phyloP scores from a whole-genome alignment of 2,113 vertebrate species.

The Rhombomys opimus region DNA sequence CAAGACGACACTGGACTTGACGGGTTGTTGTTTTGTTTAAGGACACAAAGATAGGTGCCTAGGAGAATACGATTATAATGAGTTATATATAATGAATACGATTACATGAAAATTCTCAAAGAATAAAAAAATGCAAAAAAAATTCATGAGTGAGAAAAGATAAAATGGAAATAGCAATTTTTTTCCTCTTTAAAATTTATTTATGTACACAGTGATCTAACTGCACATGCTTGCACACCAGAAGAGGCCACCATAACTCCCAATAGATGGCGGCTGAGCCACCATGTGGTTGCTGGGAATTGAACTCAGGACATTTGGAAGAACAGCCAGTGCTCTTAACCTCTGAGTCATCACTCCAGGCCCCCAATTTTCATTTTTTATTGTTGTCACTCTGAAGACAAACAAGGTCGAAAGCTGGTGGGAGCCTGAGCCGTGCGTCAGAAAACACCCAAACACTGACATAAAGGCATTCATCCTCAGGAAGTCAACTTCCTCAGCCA shows the following conservation, averaged over 20 bases:
- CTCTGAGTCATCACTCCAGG: too few species aligned
- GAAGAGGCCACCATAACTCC: too few species aligned
- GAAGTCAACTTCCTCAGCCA: background rate
- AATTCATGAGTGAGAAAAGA: background rate
- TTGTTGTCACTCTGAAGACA: background rate
- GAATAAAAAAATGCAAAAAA: background rate
- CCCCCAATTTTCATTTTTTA: background rate
- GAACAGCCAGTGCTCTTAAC: too few species aligned
- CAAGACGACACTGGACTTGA: background rate
- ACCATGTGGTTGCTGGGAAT: too few species aligned
- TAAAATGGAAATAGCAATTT: background rate
- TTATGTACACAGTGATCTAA: too few species aligned
- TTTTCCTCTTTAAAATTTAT: background rate
- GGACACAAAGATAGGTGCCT: background rate
- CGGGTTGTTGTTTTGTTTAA: background rate
- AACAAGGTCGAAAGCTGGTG: background rate
- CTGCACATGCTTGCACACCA: too few species aligned
- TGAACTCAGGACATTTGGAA: too few species aligned
- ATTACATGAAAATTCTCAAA: background rate
- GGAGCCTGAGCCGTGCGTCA: background rate
- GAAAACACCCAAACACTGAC: background rate
- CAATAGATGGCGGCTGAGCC: too few species aligned
- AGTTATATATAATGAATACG: background rate
- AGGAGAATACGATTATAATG: background rate
- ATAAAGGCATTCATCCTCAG: background rate